Evolutionary conservation across 2,888 invertebrate species (phyloP), one percentile per base, ranked within the genome.

Genomic region (Watsonalla binaria): DNA sequence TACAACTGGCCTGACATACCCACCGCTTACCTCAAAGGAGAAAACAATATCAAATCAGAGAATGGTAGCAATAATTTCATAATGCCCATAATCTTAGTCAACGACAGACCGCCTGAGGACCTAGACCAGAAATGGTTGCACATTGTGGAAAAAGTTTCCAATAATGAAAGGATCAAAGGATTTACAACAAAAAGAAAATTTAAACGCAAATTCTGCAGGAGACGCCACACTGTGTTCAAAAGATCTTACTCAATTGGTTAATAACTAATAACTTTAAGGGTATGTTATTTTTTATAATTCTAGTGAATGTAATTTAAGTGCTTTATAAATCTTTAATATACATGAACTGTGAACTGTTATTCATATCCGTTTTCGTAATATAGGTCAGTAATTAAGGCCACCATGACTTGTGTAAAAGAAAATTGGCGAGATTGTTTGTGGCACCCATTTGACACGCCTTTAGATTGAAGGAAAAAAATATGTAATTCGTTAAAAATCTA

Each of bases 171-270:
- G 55, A 64, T 86, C 7, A 87, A 82, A 71, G 75, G 68, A 9
- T 76, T 82, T 56, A 79, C 79, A 13, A 76, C 78, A 0, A 76
- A 80, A 53, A 77, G 76, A 66, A 84, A 79, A 61, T 82, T 77
- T 52, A 88, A 84, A 57, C 70, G 90, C 11, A 88, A 77, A 66
- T 90, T 81, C 62, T 88, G 89, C 60, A 81, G 90, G 54, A 78
- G 76, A 66, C 73, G 86, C 5, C 75, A 84, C 59, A 81, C 81
- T 11, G 81, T 79, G 0, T 86, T 84, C 57, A 90, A 90, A 74
- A 78, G 90, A 63, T 89, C 89, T 0, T 90, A 89, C 65, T 84
- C 89, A 1, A 90, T 90, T 50, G 89, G 83, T 33, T 86, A 49
- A 39, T 13, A 6, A 14, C 0, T 46, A 6, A 11, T 14, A 37